These are phyloP conservation scores for Ciconia boyciana DNA, from an alignment of 2,113 vertebrate genomes.

Conservation along the genomic window DNA sequence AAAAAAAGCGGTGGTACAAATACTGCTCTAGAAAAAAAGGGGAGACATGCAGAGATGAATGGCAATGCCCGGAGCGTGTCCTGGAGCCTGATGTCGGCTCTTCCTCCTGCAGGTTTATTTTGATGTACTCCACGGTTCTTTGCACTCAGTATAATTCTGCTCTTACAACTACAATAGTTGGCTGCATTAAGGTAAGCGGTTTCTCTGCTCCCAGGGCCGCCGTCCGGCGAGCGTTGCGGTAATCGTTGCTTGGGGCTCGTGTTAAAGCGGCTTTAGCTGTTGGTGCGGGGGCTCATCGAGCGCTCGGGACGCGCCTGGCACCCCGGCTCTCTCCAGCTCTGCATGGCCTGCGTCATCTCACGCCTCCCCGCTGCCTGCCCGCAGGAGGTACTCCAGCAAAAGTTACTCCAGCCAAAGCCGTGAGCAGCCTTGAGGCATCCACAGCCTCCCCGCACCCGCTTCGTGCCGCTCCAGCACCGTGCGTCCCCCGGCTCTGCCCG, in stretches of 20 bases:
- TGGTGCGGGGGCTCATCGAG: not conserved
- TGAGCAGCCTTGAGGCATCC: not conserved
- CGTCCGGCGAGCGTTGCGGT: accelerated
- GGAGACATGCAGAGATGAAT: accelerated
- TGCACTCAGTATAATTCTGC: conserved; percentile 97
- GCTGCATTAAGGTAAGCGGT: conserved; percentile 90
- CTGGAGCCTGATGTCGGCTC: not conserved
- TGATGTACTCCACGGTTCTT: conserved; percentile 95
- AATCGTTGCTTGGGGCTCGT: accelerated
- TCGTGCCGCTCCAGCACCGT: not conserved
- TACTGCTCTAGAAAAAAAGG: accelerated
- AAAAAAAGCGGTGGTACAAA: accelerated
- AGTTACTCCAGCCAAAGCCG: not conserved
- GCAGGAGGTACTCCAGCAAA: not conserved
- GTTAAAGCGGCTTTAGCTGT: not conserved
- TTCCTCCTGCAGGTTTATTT: conserved; percentile 79
- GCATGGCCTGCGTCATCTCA: not conserved
- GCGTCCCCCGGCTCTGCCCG: not conserved
- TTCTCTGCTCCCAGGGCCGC: not conserved
- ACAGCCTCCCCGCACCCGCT: not conserved
- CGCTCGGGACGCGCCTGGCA: not conserved
- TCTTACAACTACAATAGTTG: conserved; percentile 97
- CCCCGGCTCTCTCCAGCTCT: not conserved
- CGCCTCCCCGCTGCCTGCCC: not conserved
- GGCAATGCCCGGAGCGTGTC: accelerated